Conservation (phyloP, 1,140 invertebrate genomes). For the Conopomorpha cramerella region DNA sequence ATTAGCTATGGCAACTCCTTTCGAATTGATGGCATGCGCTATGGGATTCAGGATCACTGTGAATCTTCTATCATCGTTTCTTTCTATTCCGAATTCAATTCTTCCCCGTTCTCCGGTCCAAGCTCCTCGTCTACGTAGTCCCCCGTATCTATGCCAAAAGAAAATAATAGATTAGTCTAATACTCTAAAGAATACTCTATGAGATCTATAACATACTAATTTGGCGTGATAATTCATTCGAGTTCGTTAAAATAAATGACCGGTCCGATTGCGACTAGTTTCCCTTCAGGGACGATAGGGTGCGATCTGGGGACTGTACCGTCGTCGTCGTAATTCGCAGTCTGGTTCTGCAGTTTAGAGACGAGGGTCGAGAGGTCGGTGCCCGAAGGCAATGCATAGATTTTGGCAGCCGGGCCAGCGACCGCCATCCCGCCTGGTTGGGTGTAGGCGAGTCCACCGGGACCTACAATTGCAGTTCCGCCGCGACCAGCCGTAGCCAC, state of each 20-base stretch:
- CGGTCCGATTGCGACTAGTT: constrained; percentile 70
- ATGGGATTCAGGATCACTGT: constrained; percentile 64
- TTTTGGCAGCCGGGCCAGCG: constrained; percentile 68
- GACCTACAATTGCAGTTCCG: constrained; percentile 74
- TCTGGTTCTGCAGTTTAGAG: constrained; percentile 24
- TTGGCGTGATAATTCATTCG: no score
- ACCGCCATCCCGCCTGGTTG: constrained; percentile 70
- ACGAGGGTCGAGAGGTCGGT: constrained; percentile 53
- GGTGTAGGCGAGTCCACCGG: constrained; percentile 71
- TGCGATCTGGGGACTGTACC: constrained; percentile 29
- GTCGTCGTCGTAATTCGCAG: constrained; percentile 19
- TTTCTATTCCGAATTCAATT: constrained; percentile 14
- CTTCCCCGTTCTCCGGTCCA: not conserved
- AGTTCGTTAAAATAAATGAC: constrained; percentile 68
- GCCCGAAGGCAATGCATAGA: constrained; percentile 64
- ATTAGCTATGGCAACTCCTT: constrained; percentile 69
- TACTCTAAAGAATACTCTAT: constrained; percentile 5
- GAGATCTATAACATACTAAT: constrained; percentile 2
- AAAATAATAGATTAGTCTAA: not conserved
- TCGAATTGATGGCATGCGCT: constrained; percentile 64
- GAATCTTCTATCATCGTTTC: constrained; percentile 22
- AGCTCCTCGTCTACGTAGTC: not conserved
- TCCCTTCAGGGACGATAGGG: constrained; percentile 60
- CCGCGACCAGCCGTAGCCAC: constrained; percentile 74
- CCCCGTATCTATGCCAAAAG: not conserved